Evolutionary conservation across 2,888 invertebrate species (phyloP).

Genomic region (Pterobdella sp.): DNA sequence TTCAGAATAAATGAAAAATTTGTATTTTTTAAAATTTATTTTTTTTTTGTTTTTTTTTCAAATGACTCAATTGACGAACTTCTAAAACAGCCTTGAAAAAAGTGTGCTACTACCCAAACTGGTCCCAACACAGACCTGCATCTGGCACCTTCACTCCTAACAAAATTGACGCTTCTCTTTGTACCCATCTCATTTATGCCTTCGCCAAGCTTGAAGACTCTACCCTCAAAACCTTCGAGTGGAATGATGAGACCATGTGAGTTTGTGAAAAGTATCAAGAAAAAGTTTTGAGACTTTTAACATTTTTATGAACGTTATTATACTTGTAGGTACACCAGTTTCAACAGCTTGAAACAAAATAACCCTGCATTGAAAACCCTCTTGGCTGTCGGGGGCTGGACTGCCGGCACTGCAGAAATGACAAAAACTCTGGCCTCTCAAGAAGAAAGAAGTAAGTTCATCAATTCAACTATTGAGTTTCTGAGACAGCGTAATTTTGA

Average conservation of each 20-base stretch:
- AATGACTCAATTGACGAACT: background rate
- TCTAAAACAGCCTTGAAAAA: conserved; percentile 25
- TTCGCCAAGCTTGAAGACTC: conserved; percentile 68
- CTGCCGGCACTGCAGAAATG: conserved; percentile 7
- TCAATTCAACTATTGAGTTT: background rate
- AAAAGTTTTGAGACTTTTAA: background rate
- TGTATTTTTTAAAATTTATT: too few relatives aligned
- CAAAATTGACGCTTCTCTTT: conserved; percentile 57
- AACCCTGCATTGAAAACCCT: conserved; percentile 4
- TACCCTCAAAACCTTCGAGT: conserved; percentile 14
- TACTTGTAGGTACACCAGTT: background rate
- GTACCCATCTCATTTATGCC: conserved; percentile 77
- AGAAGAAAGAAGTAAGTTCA: conserved; percentile 2
- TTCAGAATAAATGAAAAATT: too few relatives aligned
- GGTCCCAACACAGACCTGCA: conserved; percentile 36
- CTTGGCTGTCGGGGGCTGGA: conserved; percentile 16
- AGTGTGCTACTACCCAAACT: conserved; percentile 44
- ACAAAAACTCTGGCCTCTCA: background rate
- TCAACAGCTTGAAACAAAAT: background rate
- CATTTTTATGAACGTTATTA: background rate
- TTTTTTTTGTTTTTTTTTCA: background rate
- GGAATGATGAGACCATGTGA: conserved; percentile 22
- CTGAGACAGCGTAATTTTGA: conserved; percentile 12
- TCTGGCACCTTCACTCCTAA: conserved; percentile 36
- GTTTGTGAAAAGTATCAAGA: background rate